Evolutionary conservation across 1,140 invertebrate genomes (phyloP).

Genomic region (Leptonema lineaticorne): DNA sequence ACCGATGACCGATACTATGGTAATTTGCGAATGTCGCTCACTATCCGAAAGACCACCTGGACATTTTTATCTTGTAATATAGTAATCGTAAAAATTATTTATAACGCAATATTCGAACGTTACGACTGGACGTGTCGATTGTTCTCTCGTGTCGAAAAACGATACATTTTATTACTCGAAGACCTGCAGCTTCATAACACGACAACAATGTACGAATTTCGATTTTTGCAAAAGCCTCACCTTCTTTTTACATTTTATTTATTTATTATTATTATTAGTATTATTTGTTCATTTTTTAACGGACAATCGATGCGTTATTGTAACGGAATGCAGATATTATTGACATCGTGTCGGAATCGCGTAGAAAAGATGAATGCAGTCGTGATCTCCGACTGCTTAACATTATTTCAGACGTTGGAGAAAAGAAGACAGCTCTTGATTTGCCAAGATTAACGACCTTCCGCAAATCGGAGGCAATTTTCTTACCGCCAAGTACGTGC

Average conservation of each 20-base stretch:
- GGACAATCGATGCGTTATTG: neutral
- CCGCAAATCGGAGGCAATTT: neutral
- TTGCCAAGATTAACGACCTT: slow-evolving; percentile 14
- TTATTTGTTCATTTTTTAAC: neutral
- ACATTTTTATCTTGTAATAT: too few relatives aligned
- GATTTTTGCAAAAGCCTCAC: too few relatives aligned
- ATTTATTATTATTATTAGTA: too few relatives aligned
- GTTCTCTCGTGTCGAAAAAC: too few relatives aligned
- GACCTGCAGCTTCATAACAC: neutral
- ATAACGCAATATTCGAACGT: neutral
- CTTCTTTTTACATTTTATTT: too few relatives aligned
- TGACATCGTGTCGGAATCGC: slow-evolving; percentile 1
- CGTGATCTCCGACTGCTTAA: slow-evolving; percentile 19
- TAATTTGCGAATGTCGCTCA: too few relatives aligned
- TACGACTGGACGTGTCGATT: neutral
- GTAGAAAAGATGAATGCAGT: slow-evolving; percentile 12
- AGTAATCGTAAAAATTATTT: too few relatives aligned
- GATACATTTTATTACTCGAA: neutral
- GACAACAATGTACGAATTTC: too few relatives aligned
- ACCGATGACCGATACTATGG: too few relatives aligned
- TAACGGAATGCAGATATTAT: neutral
- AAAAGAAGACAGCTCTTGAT: slow-evolving; percentile 18
- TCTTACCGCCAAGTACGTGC: neutral
- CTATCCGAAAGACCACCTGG: too few relatives aligned
- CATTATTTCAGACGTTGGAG: neutral